Base-by-base conservation (phyloP, 1,140 invertebrate species). In the Choristoneura fumiferana region DNA sequence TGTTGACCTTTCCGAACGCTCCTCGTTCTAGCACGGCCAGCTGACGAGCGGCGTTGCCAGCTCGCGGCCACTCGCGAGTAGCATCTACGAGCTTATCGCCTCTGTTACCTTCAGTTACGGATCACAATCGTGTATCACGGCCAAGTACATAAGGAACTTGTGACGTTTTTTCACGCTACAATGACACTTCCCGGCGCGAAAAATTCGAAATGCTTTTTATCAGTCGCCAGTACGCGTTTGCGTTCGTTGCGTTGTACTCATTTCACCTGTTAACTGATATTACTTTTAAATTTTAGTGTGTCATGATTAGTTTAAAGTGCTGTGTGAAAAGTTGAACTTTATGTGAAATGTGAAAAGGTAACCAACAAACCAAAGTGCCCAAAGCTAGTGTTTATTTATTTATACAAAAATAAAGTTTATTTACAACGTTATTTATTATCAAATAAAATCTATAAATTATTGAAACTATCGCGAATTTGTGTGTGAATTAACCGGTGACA, bases 181-280 rank as follows among this genome's bases (percentile, higher is more conserved):
- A 63, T 65, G 73, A 71, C 67, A 75, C 75, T 85, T 88, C 81
- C 80, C 85, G 43, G 85, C 85, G 85, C 84, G 83, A 86, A 88
- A 88, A 88, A 85, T 88, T 86, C 78, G 82, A 88, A 88, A 80
- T 78, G 66, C 63, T 81, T 86, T 84, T 86, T 88, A 86, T 88
- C 85, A 86, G 81, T 86, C 74, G 72, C 63, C 18, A 38, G 15
- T 38, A 13, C 10, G 54, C 18, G 35, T 12, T 54, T 4, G 18
- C 43, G 12, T 14, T n/a, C 43, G 12, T 6, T 3, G 10, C 43
- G 43, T 22, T 13, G 37, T 39, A 39, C 37, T 34, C 18, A 22
- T 39, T 37, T 36, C 38, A 22, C 18, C 54, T 54, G 29, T 54
- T 38, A 17, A 12, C 54, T 13, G 49, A 35, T 34, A 13, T 17